Evolutionary conservation across 2,888 invertebrate species (phyloP), one percentile per base, ranked within the genome.

Genomic region (Platycheirus rosarum): DNA sequence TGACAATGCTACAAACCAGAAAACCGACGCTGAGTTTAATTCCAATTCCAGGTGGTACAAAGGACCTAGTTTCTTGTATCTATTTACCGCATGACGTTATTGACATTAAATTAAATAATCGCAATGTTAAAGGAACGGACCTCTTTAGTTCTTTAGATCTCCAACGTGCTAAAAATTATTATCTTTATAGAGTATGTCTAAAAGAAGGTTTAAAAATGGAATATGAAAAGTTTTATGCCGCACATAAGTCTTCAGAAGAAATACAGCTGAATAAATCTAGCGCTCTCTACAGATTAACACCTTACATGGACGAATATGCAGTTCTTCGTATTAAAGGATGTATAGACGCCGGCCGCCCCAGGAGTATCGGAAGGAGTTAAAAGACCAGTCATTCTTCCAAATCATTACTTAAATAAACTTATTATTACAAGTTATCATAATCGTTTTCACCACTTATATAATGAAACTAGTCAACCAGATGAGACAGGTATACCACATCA

Each of bases 321-420:
- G 32, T 57, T 11, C 42, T 77, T 48, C 48, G 77, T 0, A 51
- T 73, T 9, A 62, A 32, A 44, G 71, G 75, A 8, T 70, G 70
- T 2, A 68, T 75, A 6, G 75, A 75, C 9, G n/a, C n/a, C n/a
- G n/a, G 65, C 40, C 2, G 32, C 53, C 7, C 20, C 57, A 29
- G 53, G 65, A 7, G 69, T 65, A 1, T 26, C 74, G 0, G 23
- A 69, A 7, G 57, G 37, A 0, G 42, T 51, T 4, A 77, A 69
- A 7, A 84, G 48, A 46, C 75, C 84, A n/a, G 53, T 79, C 8
- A 65, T 75, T 18, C 13, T 70, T 9, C 75, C 77, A n/a, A 35
- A 48, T 3, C 70, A 78, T 9, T 18, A 49, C 11, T 49, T 76
- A n/a, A 75, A 74, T n/a, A 8, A 18, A 6, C 42, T 63, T 6